phyloP scores from a whole-genome alignment of 2,113 vertebrate genomes.

The Nyctereutes procyonoides region DNA sequence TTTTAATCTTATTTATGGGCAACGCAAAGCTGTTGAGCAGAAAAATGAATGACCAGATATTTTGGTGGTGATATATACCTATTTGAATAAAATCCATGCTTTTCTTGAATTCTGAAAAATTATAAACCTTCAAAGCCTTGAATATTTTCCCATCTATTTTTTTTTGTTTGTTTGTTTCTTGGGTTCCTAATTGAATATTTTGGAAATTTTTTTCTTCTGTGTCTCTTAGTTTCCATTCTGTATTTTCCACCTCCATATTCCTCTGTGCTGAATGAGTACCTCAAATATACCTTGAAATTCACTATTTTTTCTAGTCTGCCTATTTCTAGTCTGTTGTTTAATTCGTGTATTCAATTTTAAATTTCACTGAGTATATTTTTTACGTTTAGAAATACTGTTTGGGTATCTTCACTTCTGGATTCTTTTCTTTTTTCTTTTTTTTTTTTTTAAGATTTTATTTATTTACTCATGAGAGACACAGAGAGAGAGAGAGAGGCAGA shows the following conservation, averaged over 20 bases:
- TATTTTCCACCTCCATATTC: not conserved
- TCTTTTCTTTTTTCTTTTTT: no score
- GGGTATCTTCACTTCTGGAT: not conserved
- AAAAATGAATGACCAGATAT: constrained; percentile 4
- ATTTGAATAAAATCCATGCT: not conserved
- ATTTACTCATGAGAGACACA: no score
- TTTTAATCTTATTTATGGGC: not conserved
- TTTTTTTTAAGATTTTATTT: no score
- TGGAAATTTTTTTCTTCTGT: not conserved
- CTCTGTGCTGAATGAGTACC: not conserved
- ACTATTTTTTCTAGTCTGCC: not conserved
- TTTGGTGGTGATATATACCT: not conserved
- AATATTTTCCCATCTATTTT: not conserved
- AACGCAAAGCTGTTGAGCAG: not conserved
- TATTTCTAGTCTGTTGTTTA: not conserved
- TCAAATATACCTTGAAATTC: not conserved
- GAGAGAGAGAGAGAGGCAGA: no score
- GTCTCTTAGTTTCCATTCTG: not conserved
- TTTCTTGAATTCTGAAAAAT: not conserved
- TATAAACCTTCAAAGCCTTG: not conserved
- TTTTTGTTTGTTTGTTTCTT: not conserved
- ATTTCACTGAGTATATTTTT: not conserved
- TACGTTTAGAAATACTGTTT: not conserved
- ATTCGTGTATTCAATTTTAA: not conserved
- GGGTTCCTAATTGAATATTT: not conserved